Evolutionary conservation across 2,888 invertebrate genomes (phyloP).

Genomic region (Adineta ricciae): DNA sequence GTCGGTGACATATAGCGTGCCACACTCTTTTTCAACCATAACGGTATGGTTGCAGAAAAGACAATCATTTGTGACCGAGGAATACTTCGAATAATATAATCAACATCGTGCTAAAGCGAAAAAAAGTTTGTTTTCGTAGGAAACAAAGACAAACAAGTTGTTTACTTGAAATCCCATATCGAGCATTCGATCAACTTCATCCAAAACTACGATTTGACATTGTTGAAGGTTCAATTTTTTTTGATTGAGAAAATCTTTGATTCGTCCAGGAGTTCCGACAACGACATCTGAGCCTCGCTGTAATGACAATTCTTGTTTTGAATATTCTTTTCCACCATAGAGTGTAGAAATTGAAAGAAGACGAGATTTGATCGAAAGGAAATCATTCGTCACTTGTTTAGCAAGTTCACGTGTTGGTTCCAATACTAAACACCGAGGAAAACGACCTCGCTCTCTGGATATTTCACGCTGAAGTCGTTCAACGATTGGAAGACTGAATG

Average conservation of each 20-base stretch:
- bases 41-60: conserved; percentile 48
- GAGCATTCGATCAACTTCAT: conserved; percentile 90
- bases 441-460: not conserved
- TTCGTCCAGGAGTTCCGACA: conserved; percentile 86
- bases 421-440: conserved; percentile 60
- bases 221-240: conserved; percentile 56
- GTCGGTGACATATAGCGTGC: conserved; percentile 42
- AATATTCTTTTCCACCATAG: conserved; percentile 59
- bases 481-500: conserved; percentile 75
- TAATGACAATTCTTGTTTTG: conserved; percentile 75
- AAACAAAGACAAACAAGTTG: not conserved
- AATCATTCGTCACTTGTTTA: conserved; percentile 83
- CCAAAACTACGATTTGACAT: conserved; percentile 61
- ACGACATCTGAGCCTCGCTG: conserved; percentile 85
- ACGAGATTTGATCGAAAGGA: conserved; percentile 67
- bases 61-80: conserved; percentile 43
- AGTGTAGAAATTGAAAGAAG: conserved; percentile 60
- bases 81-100: not conserved
- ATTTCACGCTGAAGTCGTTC: conserved; percentile 23
- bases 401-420: conserved; percentile 93
- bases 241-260: conserved; percentile 94
- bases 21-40: conserved; percentile 44
- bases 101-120: not conserved
- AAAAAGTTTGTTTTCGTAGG: not conserved
- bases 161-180: conserved; percentile 80